phyloP scores from a whole-genome alignment of 2,888 invertebrate genomes.

The Patella depressa region DNA sequence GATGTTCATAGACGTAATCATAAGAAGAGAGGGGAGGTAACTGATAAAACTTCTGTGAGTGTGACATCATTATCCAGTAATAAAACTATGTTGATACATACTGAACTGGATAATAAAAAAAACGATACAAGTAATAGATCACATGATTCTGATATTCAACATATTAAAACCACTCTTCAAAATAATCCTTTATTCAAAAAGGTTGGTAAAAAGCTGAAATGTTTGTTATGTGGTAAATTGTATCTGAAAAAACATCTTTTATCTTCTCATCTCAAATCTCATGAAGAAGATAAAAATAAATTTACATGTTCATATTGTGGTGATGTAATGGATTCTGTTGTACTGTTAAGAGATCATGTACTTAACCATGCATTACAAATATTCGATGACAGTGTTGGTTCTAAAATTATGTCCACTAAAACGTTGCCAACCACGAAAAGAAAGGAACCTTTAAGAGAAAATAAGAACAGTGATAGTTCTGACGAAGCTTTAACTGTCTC shows the following conservation, averaged over 20 bases:
- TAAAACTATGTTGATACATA: no score
- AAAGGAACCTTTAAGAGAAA: neutral
- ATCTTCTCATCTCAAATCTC: neutral
- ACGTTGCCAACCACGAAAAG: neutral
- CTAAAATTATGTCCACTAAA: neutral
- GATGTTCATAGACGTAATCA: conserved; percentile 6
- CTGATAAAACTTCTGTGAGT: neutral
- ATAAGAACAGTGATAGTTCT: neutral
- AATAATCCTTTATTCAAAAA: neutral
- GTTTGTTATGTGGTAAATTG: neutral
- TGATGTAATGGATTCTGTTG: neutral
- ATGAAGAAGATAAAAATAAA: neutral
- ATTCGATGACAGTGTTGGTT: neutral
- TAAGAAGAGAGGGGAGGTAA: neutral
- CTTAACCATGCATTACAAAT: neutral
- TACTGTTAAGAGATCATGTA: neutral
- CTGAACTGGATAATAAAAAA: no score
- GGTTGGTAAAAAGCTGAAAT: neutral
- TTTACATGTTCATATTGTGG: neutral
- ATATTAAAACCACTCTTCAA: no score
- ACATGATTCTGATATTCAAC: no score
- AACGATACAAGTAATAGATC: no score
- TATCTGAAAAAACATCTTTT: neutral
- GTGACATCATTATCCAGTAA: no score
- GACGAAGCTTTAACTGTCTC: neutral